Evolutionary conservation across 2,797 vertebrate species (phyloP).

Genomic region (Yasuhikotakia modesta): DNA sequence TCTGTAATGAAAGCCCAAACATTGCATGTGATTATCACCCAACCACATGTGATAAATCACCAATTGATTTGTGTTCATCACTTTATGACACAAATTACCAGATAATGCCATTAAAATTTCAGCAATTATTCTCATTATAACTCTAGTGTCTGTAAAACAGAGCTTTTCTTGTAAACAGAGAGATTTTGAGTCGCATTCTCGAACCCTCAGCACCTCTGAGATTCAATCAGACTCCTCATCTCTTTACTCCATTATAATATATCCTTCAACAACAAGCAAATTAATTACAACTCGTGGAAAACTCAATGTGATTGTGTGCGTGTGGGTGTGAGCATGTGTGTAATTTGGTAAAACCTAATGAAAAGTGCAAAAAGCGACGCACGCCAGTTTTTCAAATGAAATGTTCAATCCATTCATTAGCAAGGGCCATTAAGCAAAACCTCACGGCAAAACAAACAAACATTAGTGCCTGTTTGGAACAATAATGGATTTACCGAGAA

Average conservation of each 20-base stretch:
- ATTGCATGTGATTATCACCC: background rate
- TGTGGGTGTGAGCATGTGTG: constrained; percentile 37
- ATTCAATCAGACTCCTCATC: constrained; percentile 48
- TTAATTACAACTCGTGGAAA: constrained; percentile 63
- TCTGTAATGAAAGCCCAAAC: background rate
- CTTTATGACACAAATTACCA: background rate
- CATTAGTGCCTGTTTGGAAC: constrained; percentile 43
- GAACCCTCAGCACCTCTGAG: constrained; percentile 41
- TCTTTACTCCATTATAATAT: constrained; percentile 58
- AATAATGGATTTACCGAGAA: constrained; percentile 56
- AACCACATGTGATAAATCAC: background rate
- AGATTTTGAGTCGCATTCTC: constrained; percentile 9
- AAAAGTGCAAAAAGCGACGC: constrained; percentile 57
- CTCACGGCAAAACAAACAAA: constrained; percentile 66
- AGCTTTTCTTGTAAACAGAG: background rate
- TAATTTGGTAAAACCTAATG: constrained; percentile 65
- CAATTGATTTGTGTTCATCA: background rate
- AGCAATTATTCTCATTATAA: constrained; percentile 19
- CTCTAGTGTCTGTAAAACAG: background rate
- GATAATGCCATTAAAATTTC: background rate
- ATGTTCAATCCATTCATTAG: constrained; percentile 68
- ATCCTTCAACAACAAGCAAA: constrained; percentile 61
- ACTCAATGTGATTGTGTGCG: constrained; percentile 45
- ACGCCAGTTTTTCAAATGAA: constrained; percentile 51
- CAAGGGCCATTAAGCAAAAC: constrained; percentile 71